Evolutionary conservation across 2,888 invertebrate species (phyloP), one percentile per base, ranked within the genome.

Genomic region (Scaeva pyrastri): DNA sequence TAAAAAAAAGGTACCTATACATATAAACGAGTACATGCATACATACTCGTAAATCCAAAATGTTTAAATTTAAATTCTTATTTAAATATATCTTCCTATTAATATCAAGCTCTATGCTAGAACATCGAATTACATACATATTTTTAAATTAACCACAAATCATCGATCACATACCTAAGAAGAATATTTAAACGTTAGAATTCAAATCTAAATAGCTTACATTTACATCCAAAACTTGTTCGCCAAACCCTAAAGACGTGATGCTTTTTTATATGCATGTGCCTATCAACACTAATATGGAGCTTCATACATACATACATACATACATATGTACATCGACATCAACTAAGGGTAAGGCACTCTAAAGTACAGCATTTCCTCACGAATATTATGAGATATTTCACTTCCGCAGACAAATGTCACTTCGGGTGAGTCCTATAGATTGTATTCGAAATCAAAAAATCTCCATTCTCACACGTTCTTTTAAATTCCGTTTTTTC

Each of bases 401-500:
- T 23, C 36, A 23, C 21, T 60, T 66, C 52, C 50, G 66, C 36
- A 68, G 36, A 74, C 43, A 80, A n/a, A n/a, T n/a, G n/a, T 80
- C 74, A 23, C 56, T 41, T 73, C n/a, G 11, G 23, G 19, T 48
- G 8, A 31, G 56, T 26, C 58, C 56, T 23, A 26, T 26, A 72
- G 64, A 39, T 60, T 48, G 23, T 19, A 50, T 70, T 80, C 50
- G 43, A 74, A 74, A 60, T 74, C 56, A 60, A 80, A 74, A 68
- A 80, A 68, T 36, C 31, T 8, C 8, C 31, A 31, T 26, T 43
- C 74, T 52, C 43, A 36, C 74, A 80, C 80, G 80, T 80, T 66
- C 68, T 74, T 26, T 26, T 56, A 43, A 62, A 43, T 60, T 80
- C 14, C 55, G 45, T 41, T 52, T 39, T 74, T 70, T 52, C 39